Evolutionary conservation across 2,797 vertebrate genomes (phyloP), one percentile per base, ranked within the genome.

Genomic region (Myotis daubentonii): DNA sequence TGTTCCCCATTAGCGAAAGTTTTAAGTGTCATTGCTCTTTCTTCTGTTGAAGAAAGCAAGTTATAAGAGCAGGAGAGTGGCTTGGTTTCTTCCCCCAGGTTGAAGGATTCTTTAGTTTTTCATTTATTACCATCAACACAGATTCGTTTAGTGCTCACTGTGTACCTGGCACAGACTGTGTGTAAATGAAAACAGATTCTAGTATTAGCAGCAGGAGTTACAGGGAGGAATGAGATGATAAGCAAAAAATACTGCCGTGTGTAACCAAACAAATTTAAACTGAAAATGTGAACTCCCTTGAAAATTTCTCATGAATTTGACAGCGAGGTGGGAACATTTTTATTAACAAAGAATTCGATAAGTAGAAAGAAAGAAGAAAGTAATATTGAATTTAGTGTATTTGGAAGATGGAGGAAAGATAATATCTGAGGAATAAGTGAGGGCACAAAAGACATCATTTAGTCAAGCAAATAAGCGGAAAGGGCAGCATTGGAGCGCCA

Each of bases 181-280:
- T 87, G 13, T 80, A 92, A 93, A 86, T 49, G 92, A 89, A 96
- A 94, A 91, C 84, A 91, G 68, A 94, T 91, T 95, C n/a, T 62
- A 51, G 75, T 55, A 74, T 94, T 91, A 87, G 70, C 83, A 86
- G 28, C 41, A 38, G 41, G 83, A 79, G 74, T 88, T 79, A 55
- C 13, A 93, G 68, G 36, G 41, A 84, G 80, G 84, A 72, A 95
- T 84, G 12, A 87, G 51, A 87, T 13, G 53, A 49, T 90, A 91
- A 92, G 71, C 81, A 86, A 66, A 89, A 81, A 72, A 60, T 57
- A 72, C 62, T 53, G 41, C 22, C 2, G 12, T 47, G 10, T 88
- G 23, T 41, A 81, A 74, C 47, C 38, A 95, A 87, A 87, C 38
- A 92, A 60, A 93, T 92, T 72, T 41, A 47, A 89, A 79, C 51